Evolutionary conservation across 2,888 invertebrate species (phyloP).

Genomic region (Celastrina argiolus): DNA sequence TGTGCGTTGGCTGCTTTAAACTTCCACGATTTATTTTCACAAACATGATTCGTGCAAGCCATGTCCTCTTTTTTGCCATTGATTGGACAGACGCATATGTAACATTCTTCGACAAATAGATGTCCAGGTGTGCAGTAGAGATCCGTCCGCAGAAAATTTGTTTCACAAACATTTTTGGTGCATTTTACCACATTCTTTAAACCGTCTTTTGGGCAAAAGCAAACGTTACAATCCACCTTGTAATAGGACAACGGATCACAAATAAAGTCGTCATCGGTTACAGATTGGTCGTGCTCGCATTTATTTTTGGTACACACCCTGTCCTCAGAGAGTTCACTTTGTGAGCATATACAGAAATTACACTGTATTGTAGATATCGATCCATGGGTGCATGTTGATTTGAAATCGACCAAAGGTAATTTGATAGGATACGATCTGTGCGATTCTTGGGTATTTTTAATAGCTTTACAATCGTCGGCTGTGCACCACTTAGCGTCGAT

Average conservation of each 20-base stretch:
- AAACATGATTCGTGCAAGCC: slow-evolving; percentile 56
- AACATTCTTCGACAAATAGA: slow-evolving; percentile 62
- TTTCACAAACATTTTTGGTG: slow-evolving; percentile 62
- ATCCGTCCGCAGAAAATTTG: slow-evolving; percentile 48
- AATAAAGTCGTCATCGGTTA: slow-evolving; percentile 39
- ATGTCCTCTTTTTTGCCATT: slow-evolving; percentile 55
- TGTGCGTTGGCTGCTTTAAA: slow-evolving; percentile 50
- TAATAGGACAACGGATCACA: slow-evolving; percentile 64
- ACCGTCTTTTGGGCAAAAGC: slow-evolving; percentile 58
- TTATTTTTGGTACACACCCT: slow-evolving; percentile 56
- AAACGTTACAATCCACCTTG: slow-evolving; percentile 64
- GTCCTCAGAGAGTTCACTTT: slow-evolving; percentile 47
- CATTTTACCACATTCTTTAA: slow-evolving; percentile 64
- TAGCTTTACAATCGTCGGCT: slow-evolving; percentile 58
- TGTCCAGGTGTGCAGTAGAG: slow-evolving; percentile 53
- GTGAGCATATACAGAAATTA: slow-evolving; percentile 67
- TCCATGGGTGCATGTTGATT: slow-evolving; percentile 51
- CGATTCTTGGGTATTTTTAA: slow-evolving; percentile 43
- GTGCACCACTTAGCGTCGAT: slow-evolving; percentile 68
- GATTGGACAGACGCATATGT: slow-evolving; percentile 65
- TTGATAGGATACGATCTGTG: slow-evolving; percentile 35
- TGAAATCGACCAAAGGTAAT: slow-evolving; percentile 28
- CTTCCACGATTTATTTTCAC: slow-evolving; percentile 52
- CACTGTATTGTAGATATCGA: slow-evolving; percentile 55
- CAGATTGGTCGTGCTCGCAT: slow-evolving; percentile 40